Conservation (phyloP, 2,888 invertebrate genomes). For the Nemapogon koenigi region DNA sequence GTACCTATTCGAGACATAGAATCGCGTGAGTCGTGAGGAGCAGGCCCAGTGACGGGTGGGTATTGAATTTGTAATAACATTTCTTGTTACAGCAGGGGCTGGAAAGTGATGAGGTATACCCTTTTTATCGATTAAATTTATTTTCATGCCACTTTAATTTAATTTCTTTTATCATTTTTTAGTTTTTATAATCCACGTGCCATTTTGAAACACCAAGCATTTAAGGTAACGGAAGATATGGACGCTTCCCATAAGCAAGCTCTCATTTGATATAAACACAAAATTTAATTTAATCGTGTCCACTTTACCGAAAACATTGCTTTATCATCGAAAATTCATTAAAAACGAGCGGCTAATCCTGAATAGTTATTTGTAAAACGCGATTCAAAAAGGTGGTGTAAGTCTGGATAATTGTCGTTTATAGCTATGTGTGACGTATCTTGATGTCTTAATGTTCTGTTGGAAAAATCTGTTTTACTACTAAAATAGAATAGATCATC, state of each 20-base stretch:
- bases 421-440: neutral
- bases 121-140: constrained; percentile 63
- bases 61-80: constrained; percentile 63
- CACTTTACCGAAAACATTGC: constrained; percentile 3
- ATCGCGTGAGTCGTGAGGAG: constrained; percentile 22
- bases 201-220: constrained; percentile 49
- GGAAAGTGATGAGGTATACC: constrained; percentile 90
- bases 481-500: neutral
- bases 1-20: too few relatives aligned
- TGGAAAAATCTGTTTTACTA: neutral
- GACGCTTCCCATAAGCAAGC: constrained; percentile 59
- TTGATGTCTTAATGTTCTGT: neutral
- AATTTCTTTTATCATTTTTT: constrained; percentile 53
- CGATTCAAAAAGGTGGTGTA: constrained; percentile 6
- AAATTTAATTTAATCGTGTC: constrained; percentile 2
- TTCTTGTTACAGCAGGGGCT: constrained; percentile 87
- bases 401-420: constrained; percentile 3
- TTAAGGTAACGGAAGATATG: constrained; percentile 58
- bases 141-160: constrained; percentile 63
- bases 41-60: constrained; percentile 61
- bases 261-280: constrained; percentile 7
- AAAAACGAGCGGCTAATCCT: neutral
- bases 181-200: constrained; percentile 56
- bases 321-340: constrained; percentile 1
- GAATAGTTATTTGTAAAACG: neutral